A percentile compares a stretch with the other conserved stretches of the same genome.
phyloP scores from a whole-genome alignment of 1,140 invertebrate species.

The Catajapyx aquilonaris region DNA sequence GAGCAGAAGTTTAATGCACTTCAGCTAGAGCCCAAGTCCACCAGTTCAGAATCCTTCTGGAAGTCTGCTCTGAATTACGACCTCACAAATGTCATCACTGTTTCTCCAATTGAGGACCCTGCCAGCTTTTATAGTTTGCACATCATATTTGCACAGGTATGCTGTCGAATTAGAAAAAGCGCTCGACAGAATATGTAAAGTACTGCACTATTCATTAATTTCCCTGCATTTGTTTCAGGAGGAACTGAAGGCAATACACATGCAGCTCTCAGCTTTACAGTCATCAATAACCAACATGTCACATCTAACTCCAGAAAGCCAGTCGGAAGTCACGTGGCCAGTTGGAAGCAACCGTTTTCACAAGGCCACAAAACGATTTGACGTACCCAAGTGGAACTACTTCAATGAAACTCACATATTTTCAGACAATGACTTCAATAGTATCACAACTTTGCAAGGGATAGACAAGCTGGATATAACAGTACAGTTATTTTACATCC shows the following conservation, averaged over 20 bases:
- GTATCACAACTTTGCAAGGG: conserved; percentile 29
- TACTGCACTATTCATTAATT: too few relatives aligned
- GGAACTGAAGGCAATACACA: conserved; percentile 25
- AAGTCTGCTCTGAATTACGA: too few relatives aligned
- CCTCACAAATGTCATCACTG: conserved; percentile 33
- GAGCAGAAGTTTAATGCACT: too few relatives aligned
- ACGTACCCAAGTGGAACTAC: conserved; percentile 61
- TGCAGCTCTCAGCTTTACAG: conserved; percentile 21
- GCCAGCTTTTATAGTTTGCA: conserved; percentile 45
- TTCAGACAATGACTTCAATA: conserved; percentile 42
- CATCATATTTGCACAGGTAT: conserved; percentile 39
- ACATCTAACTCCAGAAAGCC: conserved; percentile 19
- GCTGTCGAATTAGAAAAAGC: not conserved
- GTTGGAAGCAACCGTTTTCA: conserved; percentile 45
- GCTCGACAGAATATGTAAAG: not conserved
- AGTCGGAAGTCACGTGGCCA: conserved; percentile 38
- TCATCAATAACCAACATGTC: conserved; percentile 21
- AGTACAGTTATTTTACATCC: too few relatives aligned
- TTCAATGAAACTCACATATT: conserved; percentile 67
- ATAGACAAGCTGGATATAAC: conserved; percentile 40
- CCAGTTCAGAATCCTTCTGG: too few relatives aligned
- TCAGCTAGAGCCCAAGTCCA: too few relatives aligned
- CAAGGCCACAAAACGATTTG: conserved; percentile 53
- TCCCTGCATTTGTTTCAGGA: conserved; percentile 18
- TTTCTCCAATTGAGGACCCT: conserved; percentile 39